phyloP scores from a whole-genome alignment of 2,888 invertebrate species.

The Oxystoma pomonae region DNA sequence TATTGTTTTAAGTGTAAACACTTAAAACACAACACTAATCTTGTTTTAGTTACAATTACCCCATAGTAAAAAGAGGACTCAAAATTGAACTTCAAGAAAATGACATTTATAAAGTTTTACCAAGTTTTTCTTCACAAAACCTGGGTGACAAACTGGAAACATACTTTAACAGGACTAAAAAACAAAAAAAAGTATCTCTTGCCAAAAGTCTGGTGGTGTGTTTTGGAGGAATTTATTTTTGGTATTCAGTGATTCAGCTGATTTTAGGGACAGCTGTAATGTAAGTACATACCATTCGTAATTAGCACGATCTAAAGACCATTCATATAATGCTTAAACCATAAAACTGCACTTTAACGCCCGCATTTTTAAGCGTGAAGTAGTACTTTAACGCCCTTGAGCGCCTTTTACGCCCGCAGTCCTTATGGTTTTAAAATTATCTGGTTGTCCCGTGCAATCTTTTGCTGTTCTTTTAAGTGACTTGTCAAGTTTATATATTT shows the following conservation, averaged over 20 bases:
- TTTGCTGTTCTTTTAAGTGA: too few species aligned
- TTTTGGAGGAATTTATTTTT: conserved; percentile 19
- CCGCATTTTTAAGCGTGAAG: too few species aligned
- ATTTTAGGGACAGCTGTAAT: conserved; percentile 10
- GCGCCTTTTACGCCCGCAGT: too few species aligned
- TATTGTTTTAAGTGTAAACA: too few species aligned
- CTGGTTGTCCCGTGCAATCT: too few species aligned
- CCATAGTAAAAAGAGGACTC: conserved; percentile 14
- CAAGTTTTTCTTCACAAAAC: conserved; percentile 13
- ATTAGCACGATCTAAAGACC: too few species aligned
- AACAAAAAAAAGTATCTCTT: conserved; percentile 11
- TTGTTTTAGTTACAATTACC: conserved; percentile 15
- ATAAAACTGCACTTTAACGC: too few species aligned
- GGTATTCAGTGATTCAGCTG: conserved; percentile 11
- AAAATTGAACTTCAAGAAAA: conserved; percentile 16
- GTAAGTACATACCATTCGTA: conserved; percentile 14
- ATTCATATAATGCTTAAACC: too few species aligned
- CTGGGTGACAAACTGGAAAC: conserved; percentile 18
- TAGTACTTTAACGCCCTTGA: too few species aligned
- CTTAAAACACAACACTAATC: too few species aligned
- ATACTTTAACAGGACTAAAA: conserved; percentile 10
- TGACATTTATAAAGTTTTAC: conserved; percentile 18
- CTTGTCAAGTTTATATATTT: too few species aligned
- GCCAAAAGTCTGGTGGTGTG: conserved; percentile 11
- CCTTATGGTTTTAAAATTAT: too few species aligned